phyloP scores from a whole-genome alignment of 2,888 invertebrate genomes.

The Laothoe populi region DNA sequence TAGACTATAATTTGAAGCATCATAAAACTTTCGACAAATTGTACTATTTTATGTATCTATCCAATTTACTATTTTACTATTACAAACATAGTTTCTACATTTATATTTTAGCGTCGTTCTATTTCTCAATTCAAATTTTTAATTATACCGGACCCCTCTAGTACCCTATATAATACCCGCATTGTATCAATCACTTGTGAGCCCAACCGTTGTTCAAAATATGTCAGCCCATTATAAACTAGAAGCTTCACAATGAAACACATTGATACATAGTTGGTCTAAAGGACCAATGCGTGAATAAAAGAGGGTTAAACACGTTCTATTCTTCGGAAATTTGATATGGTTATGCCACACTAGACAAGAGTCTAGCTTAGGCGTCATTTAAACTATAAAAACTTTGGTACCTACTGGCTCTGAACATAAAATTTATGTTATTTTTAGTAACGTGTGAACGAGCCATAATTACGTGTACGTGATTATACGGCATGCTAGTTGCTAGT shows the following conservation, averaged over 20 bases:
- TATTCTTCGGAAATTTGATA: slow-evolving; percentile 47
- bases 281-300: neutral
- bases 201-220: too few species aligned
- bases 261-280: neutral
- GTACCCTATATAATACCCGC: too few species aligned
- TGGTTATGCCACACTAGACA: slow-evolving; percentile 33
- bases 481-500: neutral
- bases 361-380: slow-evolving; percentile 52
- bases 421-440: slow-evolving; percentile 52
- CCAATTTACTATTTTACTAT: too few species aligned
- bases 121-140: too few species aligned
- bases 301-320: slow-evolving; percentile 39
- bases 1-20: too few species aligned
- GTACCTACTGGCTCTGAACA: slow-evolving; percentile 42
- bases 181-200: too few species aligned
- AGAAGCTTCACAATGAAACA: neutral
- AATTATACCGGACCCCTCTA: too few species aligned
- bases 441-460: slow-evolving; percentile 55
- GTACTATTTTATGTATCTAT: too few species aligned
- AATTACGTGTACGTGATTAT: slow-evolving; percentile 39
- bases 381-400: slow-evolving; percentile 45
- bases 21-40: too few species aligned
- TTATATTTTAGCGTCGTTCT: too few species aligned
- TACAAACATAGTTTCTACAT: too few species aligned
- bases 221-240: neutral